Base-by-base conservation (phyloP, 2,888 invertebrate genomes). In the Cerastoderma edule region DNA sequence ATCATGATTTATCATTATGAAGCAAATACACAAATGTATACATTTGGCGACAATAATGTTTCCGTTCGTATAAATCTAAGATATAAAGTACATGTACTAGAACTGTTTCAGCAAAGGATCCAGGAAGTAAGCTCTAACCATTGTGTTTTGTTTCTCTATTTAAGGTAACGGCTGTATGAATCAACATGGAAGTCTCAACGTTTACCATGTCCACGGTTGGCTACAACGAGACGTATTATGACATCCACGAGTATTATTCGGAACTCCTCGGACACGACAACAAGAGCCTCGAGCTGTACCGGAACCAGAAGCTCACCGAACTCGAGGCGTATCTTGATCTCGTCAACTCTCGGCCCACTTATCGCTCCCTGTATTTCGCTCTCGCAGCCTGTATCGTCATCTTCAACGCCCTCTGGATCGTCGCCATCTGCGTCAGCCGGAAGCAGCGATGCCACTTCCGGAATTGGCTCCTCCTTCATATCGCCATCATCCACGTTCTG, bases 401-500 rank as follows among this genome's bases (percentile, higher is more conserved):
- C 5, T 50, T 63, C 27, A 81, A 81, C 48, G 24, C 63, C 10
- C 27, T 75, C 6, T 56, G 73, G n/a, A 27, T 75, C 8, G 46
- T 66, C 1, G 57, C 78, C 5, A 75, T 78, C 24, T 57, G 72
- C 8, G 27, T 66, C 16, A 81, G 78, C 33, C 48, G 68, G 0
- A 81, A 78, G 44, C 72, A 75, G 53, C 69, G 75, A 75, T 67
- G 72, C 57, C 77, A 78, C 44, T 81, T 81, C 71, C 75, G 75
- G 54, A 75, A 78, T 28, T 81, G 81, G 81, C 53, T 81, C 19
- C 70, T 81, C 24, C 50, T 81, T 1, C 78, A 81, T 67, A 56
- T 81, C 33, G 73, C 71, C 13, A 27, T 70, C 10, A 67, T 81
- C 39, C 81, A 81, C 33, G 60, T 81, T 16, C 53, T 81, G n/a